Conservation (phyloP, 2,797 vertebrate species). For the Coilia nasus region DNA sequence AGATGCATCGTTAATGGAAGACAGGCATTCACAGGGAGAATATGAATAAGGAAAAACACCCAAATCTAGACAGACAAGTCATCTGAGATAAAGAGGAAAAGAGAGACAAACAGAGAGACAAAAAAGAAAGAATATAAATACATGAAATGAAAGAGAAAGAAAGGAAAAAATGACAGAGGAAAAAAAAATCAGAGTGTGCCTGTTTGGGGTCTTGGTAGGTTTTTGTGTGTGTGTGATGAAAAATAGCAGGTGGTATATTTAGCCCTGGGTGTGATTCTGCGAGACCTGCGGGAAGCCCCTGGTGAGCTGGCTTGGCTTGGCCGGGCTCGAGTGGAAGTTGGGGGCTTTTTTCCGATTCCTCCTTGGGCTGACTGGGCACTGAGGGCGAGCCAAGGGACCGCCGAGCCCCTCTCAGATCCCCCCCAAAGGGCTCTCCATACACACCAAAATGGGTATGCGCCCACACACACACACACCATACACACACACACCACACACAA, state of each 20-base stretch:
- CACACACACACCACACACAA: background rate
- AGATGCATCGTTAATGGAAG: background rate
- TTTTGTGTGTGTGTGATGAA: background rate
- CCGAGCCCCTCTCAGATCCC: slow-evolving; percentile 13
- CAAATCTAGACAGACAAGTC: background rate
- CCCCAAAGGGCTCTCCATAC: background rate
- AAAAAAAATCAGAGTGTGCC: background rate
- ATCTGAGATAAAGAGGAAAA: background rate
- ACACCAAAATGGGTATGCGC: background rate
- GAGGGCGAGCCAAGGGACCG: slow-evolving; percentile 25
- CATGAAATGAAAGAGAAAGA: background rate
- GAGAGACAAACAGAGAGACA: background rate
- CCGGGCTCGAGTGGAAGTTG: slow-evolving; percentile 9
- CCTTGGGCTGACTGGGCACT: slow-evolving; percentile 31
- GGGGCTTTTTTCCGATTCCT: slow-evolving; percentile 36
- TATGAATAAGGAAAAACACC: background rate
- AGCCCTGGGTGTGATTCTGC: slow-evolving; percentile 8
- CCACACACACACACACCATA: background rate
- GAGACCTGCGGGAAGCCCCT: slow-evolving; percentile 30
- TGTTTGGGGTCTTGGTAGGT: slow-evolving; percentile 7
- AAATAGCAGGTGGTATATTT: slow-evolving; percentile 28
- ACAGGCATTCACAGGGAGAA: slow-evolving; percentile 16
- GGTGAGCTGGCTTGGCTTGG: background rate
- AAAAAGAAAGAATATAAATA: background rate
- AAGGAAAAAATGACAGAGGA: background rate